Percentiles rank a stretch among this genome's conserved stretches.
phyloP scores from a whole-genome alignment of 2,888 invertebrate species.

The Cinara cedri region DNA sequence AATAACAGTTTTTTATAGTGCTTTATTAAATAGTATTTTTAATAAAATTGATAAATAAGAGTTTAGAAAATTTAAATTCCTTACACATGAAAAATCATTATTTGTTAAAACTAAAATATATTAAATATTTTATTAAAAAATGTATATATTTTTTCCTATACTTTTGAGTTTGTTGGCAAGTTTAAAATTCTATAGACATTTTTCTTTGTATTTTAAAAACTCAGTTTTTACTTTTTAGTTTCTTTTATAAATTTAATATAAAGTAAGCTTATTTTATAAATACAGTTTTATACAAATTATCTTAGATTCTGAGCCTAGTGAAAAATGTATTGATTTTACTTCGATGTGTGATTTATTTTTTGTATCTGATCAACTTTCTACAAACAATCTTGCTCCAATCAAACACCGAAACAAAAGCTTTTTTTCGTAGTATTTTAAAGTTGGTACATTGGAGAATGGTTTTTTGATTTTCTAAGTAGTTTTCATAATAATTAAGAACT shows the following conservation, averaged over 20 bases:
- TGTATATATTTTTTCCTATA: background rate
- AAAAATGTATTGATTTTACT: no score
- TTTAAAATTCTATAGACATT: background rate
- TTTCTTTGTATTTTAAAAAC: background rate
- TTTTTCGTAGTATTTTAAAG: no score
- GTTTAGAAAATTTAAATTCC: background rate
- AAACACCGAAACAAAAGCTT: no score
- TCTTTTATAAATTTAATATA: background rate
- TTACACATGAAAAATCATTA: background rate
- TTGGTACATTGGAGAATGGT: no score
- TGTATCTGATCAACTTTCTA: no score
- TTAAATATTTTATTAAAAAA: background rate
- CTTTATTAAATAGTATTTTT: no score
- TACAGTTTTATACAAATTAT: background rate
- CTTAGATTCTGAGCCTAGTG: no score
- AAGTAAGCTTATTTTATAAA: slow-evolving; percentile 8
- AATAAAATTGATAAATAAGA: background rate
- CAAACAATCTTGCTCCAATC: no score
- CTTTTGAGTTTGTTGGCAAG: background rate
- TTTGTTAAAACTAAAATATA: background rate
- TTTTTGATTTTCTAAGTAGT: no score
- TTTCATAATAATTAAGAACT: no score
- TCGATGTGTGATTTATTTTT: no score
- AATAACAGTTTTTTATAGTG: background rate
- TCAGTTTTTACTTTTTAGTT: background rate